These are phyloP conservation scores for Dioctria linearis DNA, from an alignment of 2,888 invertebrate species.

Conservation along the genomic window DNA sequence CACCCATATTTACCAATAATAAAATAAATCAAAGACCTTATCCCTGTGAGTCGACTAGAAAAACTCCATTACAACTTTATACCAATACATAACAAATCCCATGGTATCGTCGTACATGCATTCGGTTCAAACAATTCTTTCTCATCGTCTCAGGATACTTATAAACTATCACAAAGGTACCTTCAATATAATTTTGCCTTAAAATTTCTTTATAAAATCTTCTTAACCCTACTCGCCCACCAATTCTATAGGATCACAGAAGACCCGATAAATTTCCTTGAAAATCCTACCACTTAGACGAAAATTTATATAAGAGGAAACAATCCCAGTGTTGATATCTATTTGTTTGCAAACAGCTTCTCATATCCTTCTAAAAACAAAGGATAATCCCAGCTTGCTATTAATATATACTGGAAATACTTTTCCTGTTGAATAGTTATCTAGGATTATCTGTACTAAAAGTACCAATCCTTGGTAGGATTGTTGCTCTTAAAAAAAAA, in stretches of 20 bases:
- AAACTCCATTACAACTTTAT: too few relatives aligned
- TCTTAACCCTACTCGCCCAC: conserved; percentile 1
- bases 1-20: too few relatives aligned
- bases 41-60: too few relatives aligned
- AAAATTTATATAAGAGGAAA: conserved; percentile 3
- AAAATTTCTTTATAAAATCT: conserved; percentile 6
- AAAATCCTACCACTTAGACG: conserved; percentile 28
- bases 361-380: conserved; percentile 49
- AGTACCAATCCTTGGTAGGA: not conserved
- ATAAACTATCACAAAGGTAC: not conserved
- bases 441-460: conserved; percentile 9
- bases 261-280: conserved; percentile 11
- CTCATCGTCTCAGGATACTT: too few relatives aligned
- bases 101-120: too few relatives aligned
- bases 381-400: conserved; percentile 38
- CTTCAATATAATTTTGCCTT: not conserved
- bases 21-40: too few relatives aligned
- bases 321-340: conserved; percentile 23
- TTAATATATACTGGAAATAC: conserved; percentile 11
- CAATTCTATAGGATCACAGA: not conserved
- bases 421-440: conserved; percentile 18
- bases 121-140: too few relatives aligned
- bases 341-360: conserved; percentile 51
- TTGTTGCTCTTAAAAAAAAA: not conserved
- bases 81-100: too few relatives aligned